These are phyloP conservation scores for Falco naumanni DNA, from an alignment of 2,797 vertebrate genomes.

Conservation along the genomic window DNA sequence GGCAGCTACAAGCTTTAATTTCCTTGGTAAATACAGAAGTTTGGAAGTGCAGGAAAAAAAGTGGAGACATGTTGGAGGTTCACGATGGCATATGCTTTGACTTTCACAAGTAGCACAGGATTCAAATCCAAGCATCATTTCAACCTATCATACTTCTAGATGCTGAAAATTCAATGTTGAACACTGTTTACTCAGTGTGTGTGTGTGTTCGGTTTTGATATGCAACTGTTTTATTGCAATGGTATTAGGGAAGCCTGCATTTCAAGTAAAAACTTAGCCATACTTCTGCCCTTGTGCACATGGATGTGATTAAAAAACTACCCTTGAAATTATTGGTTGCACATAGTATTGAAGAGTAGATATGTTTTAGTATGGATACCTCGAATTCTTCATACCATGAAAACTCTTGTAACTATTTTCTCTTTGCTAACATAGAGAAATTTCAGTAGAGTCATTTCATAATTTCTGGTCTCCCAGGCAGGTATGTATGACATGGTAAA, in stretches of 20 bases:
- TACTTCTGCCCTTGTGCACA: background rate
- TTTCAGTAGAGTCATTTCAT: background rate
- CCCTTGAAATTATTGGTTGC: background rate
- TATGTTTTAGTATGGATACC: background rate
- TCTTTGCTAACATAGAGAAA: background rate
- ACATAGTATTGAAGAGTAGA: background rate
- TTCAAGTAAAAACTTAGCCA: background rate
- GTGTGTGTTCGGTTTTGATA: background rate
- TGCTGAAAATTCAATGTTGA: background rate
- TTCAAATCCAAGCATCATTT: background rate
- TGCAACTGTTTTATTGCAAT: background rate
- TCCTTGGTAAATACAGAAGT: background rate
- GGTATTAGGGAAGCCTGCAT: background rate
- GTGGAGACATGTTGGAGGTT: background rate
- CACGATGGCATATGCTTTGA: background rate
- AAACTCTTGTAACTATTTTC: background rate
- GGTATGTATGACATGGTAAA: background rate
- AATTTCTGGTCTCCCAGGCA: background rate
- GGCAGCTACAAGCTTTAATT: constrained; percentile 36
- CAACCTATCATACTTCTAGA: background rate
- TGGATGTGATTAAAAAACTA: background rate
- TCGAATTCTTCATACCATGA: background rate
- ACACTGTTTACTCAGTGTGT: background rate
- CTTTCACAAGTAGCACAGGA: background rate
- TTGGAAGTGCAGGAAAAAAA: background rate